A percentile compares a stretch with the other conserved stretches of the same genome.
Evolutionary conservation across 2,113 vertebrate genomes (phyloP).

Genomic region (Brachionichthys hirsutus): DNA sequence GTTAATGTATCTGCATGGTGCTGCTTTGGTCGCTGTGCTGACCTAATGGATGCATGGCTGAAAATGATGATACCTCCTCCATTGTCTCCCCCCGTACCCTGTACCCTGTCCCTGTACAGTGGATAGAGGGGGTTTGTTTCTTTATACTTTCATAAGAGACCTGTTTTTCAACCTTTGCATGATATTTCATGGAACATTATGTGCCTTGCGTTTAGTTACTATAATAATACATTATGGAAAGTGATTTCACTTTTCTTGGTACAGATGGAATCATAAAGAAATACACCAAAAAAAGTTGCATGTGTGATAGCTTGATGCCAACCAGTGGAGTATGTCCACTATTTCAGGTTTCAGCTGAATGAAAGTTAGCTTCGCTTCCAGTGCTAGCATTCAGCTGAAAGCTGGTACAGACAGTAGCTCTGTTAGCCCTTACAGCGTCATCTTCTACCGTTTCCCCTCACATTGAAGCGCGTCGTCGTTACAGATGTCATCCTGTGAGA

Average conservation of each 20-base stretch:
- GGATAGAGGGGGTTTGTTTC: slow-evolving; percentile 23
- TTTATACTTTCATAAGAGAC: slow-evolving; percentile 64
- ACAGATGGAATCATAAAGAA: slow-evolving; percentile 70
- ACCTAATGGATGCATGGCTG: slow-evolving; percentile 86
- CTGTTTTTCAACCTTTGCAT: slow-evolving; percentile 91
- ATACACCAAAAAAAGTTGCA: slow-evolving; percentile 81
- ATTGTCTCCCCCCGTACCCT: slow-evolving; percentile 46
- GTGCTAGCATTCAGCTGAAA: background rate
- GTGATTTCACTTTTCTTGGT: slow-evolving; percentile 63
- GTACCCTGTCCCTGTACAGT: slow-evolving; percentile 3
- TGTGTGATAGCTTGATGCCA: slow-evolving; percentile 82
- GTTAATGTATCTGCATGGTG: slow-evolving; percentile 67
- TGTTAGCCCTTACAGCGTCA: too few species aligned
- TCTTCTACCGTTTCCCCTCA: too few species aligned
- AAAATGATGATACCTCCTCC: slow-evolving; percentile 73
- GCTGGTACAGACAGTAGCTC: too few species aligned
- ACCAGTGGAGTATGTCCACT: slow-evolving; percentile 31
- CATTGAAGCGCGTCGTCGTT: too few species aligned
- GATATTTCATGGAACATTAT: slow-evolving; percentile 91
- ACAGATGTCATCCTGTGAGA: too few species aligned
- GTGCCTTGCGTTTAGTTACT: slow-evolving; percentile 92
- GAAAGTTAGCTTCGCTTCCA: background rate
- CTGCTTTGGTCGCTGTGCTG: slow-evolving; percentile 62
- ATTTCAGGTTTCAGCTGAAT: background rate
- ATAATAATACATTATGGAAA: slow-evolving; percentile 73